Conservation (phyloP, 1,140 invertebrate species). For the Ceratoteleas bidentatus region DNA sequence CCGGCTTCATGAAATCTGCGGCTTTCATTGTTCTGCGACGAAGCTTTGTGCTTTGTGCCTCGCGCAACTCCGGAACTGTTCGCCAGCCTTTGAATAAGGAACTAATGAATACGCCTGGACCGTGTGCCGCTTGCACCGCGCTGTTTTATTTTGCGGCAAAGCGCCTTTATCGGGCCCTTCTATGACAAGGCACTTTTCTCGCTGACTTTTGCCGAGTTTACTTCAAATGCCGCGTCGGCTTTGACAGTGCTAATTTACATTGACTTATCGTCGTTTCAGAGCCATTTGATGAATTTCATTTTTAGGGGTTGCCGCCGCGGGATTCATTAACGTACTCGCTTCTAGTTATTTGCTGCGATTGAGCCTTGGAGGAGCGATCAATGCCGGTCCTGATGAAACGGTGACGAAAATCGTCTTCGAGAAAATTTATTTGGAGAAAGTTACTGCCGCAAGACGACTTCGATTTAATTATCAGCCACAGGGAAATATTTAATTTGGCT, state of each 20-base stretch:
- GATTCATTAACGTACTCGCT: not conserved
- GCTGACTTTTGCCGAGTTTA: slow-evolving; percentile 56
- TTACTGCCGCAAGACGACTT: no score
- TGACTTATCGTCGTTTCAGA: slow-evolving; percentile 43
- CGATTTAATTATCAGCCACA: no score
- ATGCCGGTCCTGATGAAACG: no score
- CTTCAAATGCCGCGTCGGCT: slow-evolving; percentile 49
- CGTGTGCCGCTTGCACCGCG: slow-evolving; percentile 62
- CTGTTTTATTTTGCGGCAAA: slow-evolving; percentile 66
- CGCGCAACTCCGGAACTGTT: slow-evolving; percentile 79
- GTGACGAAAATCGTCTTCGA: no score
- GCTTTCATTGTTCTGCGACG: slow-evolving; percentile 80
- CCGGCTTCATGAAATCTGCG: slow-evolving; percentile 81
- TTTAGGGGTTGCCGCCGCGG: not conserved
- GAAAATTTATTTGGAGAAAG: no score
- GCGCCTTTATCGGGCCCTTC: slow-evolving; percentile 62
- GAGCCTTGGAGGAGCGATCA: no score
- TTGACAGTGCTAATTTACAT: slow-evolving; percentile 52
- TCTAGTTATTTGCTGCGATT: not conserved
- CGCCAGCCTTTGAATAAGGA: slow-evolving; percentile 80
- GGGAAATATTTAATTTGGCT: no score
- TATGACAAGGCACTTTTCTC: slow-evolving; percentile 60
- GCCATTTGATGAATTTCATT: slow-evolving; percentile 26
- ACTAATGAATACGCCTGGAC: slow-evolving; percentile 80
- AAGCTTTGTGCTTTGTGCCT: slow-evolving; percentile 81